These are phyloP conservation scores for Yponomeuta cagnagella DNA, from an alignment of 2,888 invertebrate genomes.

Conservation along the genomic window DNA sequence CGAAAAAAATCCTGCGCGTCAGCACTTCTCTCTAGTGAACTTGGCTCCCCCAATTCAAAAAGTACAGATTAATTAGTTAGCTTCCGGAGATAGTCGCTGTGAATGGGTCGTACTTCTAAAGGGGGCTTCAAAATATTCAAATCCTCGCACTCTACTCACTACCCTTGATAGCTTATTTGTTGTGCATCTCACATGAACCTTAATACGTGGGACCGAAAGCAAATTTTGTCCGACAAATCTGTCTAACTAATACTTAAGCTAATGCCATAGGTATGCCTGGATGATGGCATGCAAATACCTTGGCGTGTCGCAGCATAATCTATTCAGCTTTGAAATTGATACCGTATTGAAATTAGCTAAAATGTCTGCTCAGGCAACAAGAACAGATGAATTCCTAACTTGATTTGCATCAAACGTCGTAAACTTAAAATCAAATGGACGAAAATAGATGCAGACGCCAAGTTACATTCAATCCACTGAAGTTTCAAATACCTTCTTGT, in stretches of 20 bases:
- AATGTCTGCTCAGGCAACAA: conserved; percentile 1
- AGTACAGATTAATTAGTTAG: conserved; percentile 52
- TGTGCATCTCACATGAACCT: not conserved
- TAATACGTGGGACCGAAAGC: not conserved
- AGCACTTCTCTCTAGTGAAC: conserved; percentile 21
- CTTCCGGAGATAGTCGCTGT: conserved; percentile 44
- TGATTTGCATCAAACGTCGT: not conserved
- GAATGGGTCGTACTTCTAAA: conserved; percentile 12
- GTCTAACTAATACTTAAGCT: not conserved
- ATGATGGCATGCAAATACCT: conserved; percentile 8
- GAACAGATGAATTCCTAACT: not conserved
- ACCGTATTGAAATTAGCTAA: conserved; percentile 4
- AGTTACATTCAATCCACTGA: too few species aligned
- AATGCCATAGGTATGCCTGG: not conserved
- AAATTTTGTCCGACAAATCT: not conserved
- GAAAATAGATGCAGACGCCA: not conserved
- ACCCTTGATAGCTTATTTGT: not conserved
- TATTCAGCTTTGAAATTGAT: conserved; percentile 7
- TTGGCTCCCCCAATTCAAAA: conserved; percentile 21
- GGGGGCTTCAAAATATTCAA: conserved; percentile 4
- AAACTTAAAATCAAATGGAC: not conserved
- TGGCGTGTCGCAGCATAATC: conserved; percentile 1
- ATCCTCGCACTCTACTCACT: not conserved
- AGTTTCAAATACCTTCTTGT: too few species aligned
- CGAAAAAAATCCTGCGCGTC: not conserved